These are phyloP conservation scores for Ephydatia muelleri DNA, from an alignment of 37 sponge, comb jelly and placozoan genomes.

Conservation along the genomic window DNA sequence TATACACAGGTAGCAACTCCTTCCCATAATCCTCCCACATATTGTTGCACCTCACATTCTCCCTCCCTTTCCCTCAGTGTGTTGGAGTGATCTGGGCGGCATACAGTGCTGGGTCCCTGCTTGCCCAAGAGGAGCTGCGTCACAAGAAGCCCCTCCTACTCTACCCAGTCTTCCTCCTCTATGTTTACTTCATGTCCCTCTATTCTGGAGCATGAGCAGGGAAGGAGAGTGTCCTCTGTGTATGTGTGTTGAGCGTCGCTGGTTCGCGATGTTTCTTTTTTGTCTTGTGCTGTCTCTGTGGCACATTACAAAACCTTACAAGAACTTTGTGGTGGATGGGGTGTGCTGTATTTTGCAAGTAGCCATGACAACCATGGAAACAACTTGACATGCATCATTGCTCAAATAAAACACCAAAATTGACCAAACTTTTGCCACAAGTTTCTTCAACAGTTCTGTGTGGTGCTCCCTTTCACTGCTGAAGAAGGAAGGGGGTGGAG, in stretches of 20 bases:
- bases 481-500: neutral
- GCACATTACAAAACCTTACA: neutral
- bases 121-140: conserved; percentile 74
- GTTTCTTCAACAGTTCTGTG: too few species aligned
- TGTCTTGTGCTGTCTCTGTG: neutral
- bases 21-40: too few species aligned
- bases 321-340: neutral
- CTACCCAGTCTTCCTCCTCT: conserved; percentile 88
- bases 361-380: neutral
- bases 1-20: too few species aligned
- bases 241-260: too few species aligned
- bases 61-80: conserved; percentile 38
- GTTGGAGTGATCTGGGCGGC: conserved; percentile 88
- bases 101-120: conserved; percentile 84
- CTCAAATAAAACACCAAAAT: neutral
- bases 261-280: too few species aligned
- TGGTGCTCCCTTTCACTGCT: too few species aligned
- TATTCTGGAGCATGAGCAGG: conserved; percentile 86
- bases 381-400: neutral
- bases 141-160: conserved; percentile 83
- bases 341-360: conserved; percentile 1
- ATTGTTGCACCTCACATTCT: too few species aligned
- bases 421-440: too few species aligned
- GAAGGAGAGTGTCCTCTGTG: too few species aligned
- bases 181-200: conserved; percentile 86